Conservation (phyloP, 2,797 vertebrate species). For the Cheirogaleus major region DNA sequence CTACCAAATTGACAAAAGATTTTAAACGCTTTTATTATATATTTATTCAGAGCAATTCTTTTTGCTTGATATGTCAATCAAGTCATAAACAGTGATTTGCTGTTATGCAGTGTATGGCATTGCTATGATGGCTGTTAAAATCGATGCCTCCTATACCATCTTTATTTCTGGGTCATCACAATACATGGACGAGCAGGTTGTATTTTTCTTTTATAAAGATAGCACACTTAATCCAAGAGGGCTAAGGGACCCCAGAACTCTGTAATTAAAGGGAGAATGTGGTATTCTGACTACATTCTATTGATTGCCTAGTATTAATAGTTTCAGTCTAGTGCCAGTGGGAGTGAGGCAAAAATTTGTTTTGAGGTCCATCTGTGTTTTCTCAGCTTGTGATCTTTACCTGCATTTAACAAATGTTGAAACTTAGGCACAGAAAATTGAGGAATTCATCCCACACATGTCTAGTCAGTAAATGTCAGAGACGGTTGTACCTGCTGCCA, state of each 20-base stretch:
- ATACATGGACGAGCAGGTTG: neutral
- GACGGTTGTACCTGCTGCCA: neutral
- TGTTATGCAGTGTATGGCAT: neutral
- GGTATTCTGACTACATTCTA: neutral
- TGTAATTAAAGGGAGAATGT: neutral
- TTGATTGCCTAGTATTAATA: neutral
- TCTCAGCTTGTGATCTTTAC: slow-evolving; percentile 52
- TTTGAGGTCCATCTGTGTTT: slow-evolving; percentile 53
- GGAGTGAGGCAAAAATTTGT: neutral
- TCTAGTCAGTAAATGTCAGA: slow-evolving; percentile 4
- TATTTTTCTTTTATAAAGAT: neutral
- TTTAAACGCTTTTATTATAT: neutral
- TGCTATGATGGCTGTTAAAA: neutral
- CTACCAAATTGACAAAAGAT: neutral
- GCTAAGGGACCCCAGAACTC: neutral
- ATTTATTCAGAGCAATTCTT: neutral
- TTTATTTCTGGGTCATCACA: neutral
- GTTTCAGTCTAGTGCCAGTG: neutral
- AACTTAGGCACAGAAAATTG: neutral
- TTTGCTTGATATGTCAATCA: neutral
- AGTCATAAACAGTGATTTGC: neutral
- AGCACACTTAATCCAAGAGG: neutral
- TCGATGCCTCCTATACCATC: neutral
- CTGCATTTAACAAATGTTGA: slow-evolving; percentile 33
- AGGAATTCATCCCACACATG: neutral